Conservation (phyloP, 2,113 vertebrate genomes). For the Procavia capensis region DNA sequence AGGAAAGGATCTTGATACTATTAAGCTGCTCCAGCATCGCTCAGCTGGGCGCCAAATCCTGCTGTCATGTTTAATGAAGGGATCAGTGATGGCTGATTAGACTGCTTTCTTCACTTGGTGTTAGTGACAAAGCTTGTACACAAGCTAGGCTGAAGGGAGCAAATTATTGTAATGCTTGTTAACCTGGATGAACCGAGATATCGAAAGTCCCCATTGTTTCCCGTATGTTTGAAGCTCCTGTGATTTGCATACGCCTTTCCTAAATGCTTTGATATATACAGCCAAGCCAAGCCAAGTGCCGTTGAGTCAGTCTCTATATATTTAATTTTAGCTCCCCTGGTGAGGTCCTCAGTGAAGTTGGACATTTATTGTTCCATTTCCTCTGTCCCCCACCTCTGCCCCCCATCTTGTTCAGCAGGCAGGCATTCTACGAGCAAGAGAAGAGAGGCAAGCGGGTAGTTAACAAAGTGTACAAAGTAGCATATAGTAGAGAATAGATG, state of each 20-base stretch:
- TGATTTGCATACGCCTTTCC: background rate
- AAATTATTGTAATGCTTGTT: background rate
- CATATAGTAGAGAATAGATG: background rate
- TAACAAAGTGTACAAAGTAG: background rate
- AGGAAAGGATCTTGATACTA: background rate
- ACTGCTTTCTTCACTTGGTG: conserved; percentile 9
- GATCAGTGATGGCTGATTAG: background rate
- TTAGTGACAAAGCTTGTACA: background rate
- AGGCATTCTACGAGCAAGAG: background rate
- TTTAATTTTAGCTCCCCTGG: background rate
- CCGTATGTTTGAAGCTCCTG: background rate
- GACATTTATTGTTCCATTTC: background rate
- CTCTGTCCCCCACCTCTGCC: background rate
- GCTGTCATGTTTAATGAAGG: background rate
- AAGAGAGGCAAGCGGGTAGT: background rate
- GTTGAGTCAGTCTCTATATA: too few species aligned
- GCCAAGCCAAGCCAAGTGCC: too few species aligned
- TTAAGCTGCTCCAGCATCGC: background rate
- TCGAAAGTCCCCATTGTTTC: background rate
- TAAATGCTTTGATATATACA: background rate
- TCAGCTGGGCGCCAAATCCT: background rate
- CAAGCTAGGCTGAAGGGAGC: background rate
- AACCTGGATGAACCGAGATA: background rate
- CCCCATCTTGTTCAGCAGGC: background rate
- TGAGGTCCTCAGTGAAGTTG: background rate